Percentiles rank a stretch among this genome's conserved stretches.
phyloP scores from a whole-genome alignment of 2,797 vertebrate species.

The Zenarchopterus dispar region DNA sequence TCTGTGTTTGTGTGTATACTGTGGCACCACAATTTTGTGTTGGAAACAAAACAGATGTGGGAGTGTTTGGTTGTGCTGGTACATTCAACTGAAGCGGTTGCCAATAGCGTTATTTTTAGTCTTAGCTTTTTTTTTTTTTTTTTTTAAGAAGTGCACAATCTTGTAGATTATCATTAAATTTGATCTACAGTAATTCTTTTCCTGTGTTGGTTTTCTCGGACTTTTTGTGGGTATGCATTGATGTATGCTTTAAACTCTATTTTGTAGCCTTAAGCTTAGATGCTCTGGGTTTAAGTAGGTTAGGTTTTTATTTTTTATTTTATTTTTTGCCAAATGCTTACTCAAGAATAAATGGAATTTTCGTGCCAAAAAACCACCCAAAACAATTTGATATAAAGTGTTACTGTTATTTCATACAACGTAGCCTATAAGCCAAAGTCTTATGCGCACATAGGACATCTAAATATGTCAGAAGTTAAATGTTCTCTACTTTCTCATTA shows the following conservation, averaged over 20 bases:
- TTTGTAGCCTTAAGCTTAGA: too few relatives aligned
- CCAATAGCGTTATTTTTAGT: neutral
- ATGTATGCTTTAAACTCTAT: neutral
- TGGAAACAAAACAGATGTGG: slow-evolving; percentile 44
- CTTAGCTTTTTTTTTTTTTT: neutral
- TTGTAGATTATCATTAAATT: neutral
- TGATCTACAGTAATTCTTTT: slow-evolving; percentile 1
- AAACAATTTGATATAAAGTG: too few relatives aligned
- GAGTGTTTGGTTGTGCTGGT: slow-evolving; percentile 25
- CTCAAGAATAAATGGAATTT: too few relatives aligned
- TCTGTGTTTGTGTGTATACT: slow-evolving; percentile 12
- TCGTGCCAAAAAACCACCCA: too few relatives aligned
- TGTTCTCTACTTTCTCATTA: slow-evolving; percentile 3
- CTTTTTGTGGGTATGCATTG: too few relatives aligned
- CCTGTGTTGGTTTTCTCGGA: neutral
- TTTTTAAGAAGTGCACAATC: neutral
- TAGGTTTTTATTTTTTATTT: too few relatives aligned
- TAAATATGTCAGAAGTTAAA: neutral
- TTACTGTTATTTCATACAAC: too few relatives aligned
- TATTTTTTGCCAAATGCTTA: too few relatives aligned
- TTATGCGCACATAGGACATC: neutral
- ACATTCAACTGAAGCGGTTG: slow-evolving; percentile 1
- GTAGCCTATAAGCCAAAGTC: too few relatives aligned
- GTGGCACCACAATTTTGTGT: slow-evolving; percentile 33
- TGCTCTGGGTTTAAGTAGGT: neutral